Base-by-base conservation (phyloP, 2,888 invertebrate genomes). In the Drosophila recens region DNA sequence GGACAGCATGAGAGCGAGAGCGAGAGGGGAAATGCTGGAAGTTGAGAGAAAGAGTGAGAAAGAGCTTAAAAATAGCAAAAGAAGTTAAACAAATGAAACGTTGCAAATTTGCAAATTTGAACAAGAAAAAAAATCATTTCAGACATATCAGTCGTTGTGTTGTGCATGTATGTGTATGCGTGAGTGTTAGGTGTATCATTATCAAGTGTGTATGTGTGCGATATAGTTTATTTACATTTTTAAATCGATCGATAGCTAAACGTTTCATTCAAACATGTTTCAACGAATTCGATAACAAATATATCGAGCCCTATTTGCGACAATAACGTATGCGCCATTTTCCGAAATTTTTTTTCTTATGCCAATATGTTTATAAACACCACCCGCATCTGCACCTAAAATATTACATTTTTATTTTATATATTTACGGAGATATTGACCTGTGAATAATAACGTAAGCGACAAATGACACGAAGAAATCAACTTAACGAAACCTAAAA, bases 201-300 rank as follows among this genome's bases (percentile, higher is more conserved):
- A 48, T 11, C n/a, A 42, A 38, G 54, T 17, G 54, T 27, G 56
- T 23, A 30, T 20, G 23, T 33, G 40, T 30, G 36, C n/a, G 4
- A 52, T 46, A 34, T 57, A 40, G 57, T 52, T 64, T 48, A 54
- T 43, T 56, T 20, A 2, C 10, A 13, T 23, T 46, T 53, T 17
- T 17, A 46, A 56, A 36, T 43, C 63, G 27, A 58, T 64, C 38
- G 43, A 48, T 68, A 65, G 61, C 53, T 51, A 20, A 23, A 13
- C 17, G 42, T 43, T 20, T 40, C 42, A 43, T 15, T 15, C 42
- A 43, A 43, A 23, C 30, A 30, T 59, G 61, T 75, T 76, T 79
- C 82, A 79, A 75, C 80, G 74, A 84, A 84, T 68, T 65, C 78
- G 67, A 79, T 57, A 56, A 36, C 23, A 27, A 45, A n/a, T 3